phyloP scores from a whole-genome alignment of 1,140 invertebrate genomes.

The Myzus persicae region DNA sequence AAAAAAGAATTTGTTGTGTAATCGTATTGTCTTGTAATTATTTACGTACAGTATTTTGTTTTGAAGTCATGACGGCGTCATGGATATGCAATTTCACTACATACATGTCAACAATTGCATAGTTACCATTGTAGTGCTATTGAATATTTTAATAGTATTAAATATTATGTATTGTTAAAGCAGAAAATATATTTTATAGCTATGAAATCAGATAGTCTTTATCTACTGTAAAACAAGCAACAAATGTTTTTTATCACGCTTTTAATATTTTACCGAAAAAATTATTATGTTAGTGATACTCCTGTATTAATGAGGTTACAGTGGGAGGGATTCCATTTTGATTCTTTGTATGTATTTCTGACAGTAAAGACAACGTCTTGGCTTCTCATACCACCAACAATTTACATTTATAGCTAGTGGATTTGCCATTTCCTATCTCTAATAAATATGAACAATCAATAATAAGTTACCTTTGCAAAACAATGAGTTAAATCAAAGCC shows the following conservation, averaged over 20 bases:
- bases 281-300: background rate
- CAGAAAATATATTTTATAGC: background rate
- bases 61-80: background rate
- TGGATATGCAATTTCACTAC: background rate
- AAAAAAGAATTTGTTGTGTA: too few relatives aligned
- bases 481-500: background rate
- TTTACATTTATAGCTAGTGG: background rate
- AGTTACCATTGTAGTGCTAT: background rate
- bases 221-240: background rate
- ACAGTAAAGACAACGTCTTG: background rate
- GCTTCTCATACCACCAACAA: background rate
- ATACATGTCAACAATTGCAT: background rate
- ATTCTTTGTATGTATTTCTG: background rate
- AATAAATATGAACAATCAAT: background rate
- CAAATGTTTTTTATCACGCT: background rate
- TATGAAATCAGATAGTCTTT: background rate
- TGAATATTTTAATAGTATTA: background rate
- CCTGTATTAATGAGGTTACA: background rate
- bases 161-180: background rate
- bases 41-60: background rate
- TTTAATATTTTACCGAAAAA: background rate
- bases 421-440: background rate
- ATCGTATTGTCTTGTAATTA: background rate
- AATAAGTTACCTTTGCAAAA: background rate
- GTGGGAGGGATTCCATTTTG: background rate